Evolutionary conservation across 2,797 vertebrate species (phyloP), one percentile per base, ranked within the genome.

Genomic region (Acipenser transmontanus): DNA sequence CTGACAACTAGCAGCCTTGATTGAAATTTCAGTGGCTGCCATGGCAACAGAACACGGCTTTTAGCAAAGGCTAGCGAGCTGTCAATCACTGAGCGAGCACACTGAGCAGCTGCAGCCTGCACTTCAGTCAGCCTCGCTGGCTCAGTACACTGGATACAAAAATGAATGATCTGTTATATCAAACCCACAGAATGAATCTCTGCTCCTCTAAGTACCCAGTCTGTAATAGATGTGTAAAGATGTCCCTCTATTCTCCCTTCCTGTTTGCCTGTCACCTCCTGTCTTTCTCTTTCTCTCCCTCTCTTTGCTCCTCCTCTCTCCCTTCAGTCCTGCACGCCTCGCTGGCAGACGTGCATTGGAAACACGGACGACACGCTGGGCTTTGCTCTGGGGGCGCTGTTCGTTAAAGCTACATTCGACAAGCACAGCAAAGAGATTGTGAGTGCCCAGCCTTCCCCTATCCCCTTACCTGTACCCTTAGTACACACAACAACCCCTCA

Each of bases 331-430:
- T 99, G 97, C 71, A 93, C 91, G 0, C 96, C 97, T 0, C 93
- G 97, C 65, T 99, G 97, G 97, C 96, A 99, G 87, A 97, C 96
- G 8, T 99, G 97, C 66, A 95, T 99, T 62, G 95, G 92, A 66
- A 95, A 95, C 84, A 95, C 97, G 0, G 97, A 99, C 0, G 96
- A 98, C 70, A 98, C 95, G 0, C 83, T 98, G 73, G 96, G 97
- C 72, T 99, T 98, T 3, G 96, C 97, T 1, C 74, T 99, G 48
- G 97, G 96, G 1, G 92, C 97, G 1, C 91, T 98, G 61, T 99
- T 99, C 0, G 96, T 99, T 67, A 98, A 98, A 80, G 93, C 93
- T 17, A 95, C 94, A 0, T 99, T 99, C 1, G 94, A 99, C 84
- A 92, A 94, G 70, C 91, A 93, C 82, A 99, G 97, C 91, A 99